Percentiles rank a stretch among this genome's conserved stretches.
phyloP scores from a whole-genome alignment of 2,797 vertebrate species.

The Sebastes minor region DNA sequence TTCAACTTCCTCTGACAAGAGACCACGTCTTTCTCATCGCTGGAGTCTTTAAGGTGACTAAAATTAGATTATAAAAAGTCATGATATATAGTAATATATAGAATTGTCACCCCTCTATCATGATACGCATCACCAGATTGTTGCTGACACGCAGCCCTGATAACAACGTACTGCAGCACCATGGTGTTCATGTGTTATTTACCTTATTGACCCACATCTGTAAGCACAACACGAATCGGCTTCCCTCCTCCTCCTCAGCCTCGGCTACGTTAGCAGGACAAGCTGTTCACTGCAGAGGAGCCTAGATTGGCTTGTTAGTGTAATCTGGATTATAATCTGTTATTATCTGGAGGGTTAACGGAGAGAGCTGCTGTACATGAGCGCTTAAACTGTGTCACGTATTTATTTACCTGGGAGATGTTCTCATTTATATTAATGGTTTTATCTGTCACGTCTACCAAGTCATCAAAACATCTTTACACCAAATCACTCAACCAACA shows the following conservation, averaged over 20 bases:
- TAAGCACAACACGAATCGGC: slow-evolving; percentile 39
- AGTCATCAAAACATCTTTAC: neutral
- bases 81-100: fast-evolving
- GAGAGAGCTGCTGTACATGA: slow-evolving; percentile 5
- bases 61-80: too few species aligned
- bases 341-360: slow-evolving; percentile 55
- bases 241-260: neutral
- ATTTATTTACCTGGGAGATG: neutral
- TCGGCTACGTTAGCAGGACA: slow-evolving; percentile 48
- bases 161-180: neutral
- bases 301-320: slow-evolving; percentile 3
- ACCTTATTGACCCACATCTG: slow-evolving; percentile 50
- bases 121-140: too few species aligned
- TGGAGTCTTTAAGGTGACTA: slow-evolving; percentile 90
- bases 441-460: neutral
- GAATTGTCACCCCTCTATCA: too few species aligned
- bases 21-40: slow-evolving; percentile 93
- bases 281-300: slow-evolving; percentile 42
- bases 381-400: neutral
- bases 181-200: neutral
- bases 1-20: slow-evolving; percentile 84
- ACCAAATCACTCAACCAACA: neutral
- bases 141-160: fast-evolving
- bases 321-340: slow-evolving; percentile 67
- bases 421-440: neutral